A percentile compares a stretch with the other conserved stretches of the same genome.
These are phyloP conservation scores for Serranus cabrilla DNA, from an alignment of 2,797 vertebrate species.

Conservation along the genomic window DNA sequence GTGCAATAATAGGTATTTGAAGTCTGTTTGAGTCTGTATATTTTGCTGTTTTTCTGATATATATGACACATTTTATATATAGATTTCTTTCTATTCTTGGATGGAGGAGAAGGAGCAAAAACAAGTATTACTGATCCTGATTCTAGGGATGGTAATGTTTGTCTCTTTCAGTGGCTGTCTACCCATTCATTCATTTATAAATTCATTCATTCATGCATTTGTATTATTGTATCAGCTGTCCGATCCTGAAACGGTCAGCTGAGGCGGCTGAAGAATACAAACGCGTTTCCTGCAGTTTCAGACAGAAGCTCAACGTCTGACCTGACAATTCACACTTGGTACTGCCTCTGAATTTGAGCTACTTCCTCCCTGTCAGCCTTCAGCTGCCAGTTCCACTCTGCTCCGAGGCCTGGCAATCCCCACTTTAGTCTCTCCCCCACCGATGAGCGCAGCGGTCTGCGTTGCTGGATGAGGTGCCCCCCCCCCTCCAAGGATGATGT, in stretches of 20 bases:
- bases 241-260: not conserved
- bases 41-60: no score
- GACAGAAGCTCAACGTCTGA: constrained; percentile 35
- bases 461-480: constrained; percentile 24
- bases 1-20: no score
- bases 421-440: not conserved
- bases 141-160: constrained; percentile 8
- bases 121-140: no score
- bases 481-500: constrained; percentile 22
- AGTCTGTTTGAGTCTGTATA: no score
- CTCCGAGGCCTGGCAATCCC: constrained; percentile 10
- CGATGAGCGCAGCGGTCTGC: constrained; percentile 28
- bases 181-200: no score
- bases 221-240: no score
- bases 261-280: not conserved
- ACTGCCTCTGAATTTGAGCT: constrained; percentile 30
- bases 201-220: no score
- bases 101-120: no score
- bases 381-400: constrained; percentile 47
- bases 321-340: constrained; percentile 22
- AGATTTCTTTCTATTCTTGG: no score
- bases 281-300: constrained; percentile 11
- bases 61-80: no score
- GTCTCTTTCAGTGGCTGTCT: no score
- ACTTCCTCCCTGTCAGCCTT: constrained; percentile 32